Conservation (phyloP, 2,888 invertebrate genomes). For the Trichacis sp. region DNA sequence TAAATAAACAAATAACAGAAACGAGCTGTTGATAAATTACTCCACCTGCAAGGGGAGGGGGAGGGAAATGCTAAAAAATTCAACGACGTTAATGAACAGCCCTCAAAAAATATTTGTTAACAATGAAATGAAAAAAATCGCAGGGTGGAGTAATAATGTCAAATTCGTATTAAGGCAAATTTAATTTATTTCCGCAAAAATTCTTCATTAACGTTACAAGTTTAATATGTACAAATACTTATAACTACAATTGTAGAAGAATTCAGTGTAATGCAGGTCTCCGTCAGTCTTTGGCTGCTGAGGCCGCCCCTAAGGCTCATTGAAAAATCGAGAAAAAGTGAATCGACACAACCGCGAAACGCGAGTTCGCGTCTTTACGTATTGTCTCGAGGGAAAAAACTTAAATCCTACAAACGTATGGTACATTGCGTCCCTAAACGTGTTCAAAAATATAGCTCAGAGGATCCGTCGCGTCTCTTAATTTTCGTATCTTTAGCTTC, state of each 20-base stretch:
- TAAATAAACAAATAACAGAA: no score
- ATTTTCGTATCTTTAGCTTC: constrained; percentile 2
- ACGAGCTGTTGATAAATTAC: no score
- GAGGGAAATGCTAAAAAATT: no score
- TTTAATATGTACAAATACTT: constrained; percentile 65
- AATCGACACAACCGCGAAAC: background rate
- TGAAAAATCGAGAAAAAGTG: constrained; percentile 47
- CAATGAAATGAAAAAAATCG: no score
- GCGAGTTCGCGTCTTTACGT: background rate
- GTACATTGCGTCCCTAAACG: background rate
- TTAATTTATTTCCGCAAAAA: constrained; percentile 66
- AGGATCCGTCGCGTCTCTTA: background rate
- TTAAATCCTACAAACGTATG: background rate
- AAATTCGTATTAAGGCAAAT: constrained; percentile 62
- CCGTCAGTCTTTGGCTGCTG: constrained; percentile 67
- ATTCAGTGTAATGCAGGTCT: constrained; percentile 67
- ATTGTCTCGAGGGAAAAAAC: background rate
- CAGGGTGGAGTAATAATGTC: no score
- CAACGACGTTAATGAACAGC: no score
- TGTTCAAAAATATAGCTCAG: background rate
- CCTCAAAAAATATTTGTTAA: no score
- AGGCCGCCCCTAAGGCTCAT: constrained; percentile 53
- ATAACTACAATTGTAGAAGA: constrained; percentile 62
- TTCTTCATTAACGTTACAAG: constrained; percentile 59
- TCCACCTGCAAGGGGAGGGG: no score